Conservation (phyloP, 2,797 vertebrate genomes). For the Podarcis siculus region DNA sequence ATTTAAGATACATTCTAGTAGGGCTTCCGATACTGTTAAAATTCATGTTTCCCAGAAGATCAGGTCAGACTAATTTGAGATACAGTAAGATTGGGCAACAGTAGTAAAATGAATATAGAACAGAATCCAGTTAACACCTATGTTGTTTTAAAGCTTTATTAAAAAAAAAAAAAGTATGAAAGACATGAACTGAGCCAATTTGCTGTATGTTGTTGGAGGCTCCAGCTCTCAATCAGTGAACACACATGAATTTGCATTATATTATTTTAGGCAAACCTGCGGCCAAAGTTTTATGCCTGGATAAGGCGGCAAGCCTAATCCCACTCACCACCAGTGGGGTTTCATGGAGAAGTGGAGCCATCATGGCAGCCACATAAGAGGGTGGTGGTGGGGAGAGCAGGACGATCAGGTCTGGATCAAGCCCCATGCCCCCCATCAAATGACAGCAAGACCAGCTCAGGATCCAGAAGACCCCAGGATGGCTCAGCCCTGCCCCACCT, state of each 20-base stretch:
- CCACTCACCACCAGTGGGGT: too few species aligned
- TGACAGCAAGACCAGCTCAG: too few species aligned
- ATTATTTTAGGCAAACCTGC: background rate
- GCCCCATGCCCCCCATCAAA: too few species aligned
- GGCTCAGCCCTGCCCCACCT: too few species aligned
- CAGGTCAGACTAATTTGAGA: background rate
- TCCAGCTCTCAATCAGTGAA: background rate
- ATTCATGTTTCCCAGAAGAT: background rate
- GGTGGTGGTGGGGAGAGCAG: too few species aligned
- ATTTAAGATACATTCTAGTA: conserved; percentile 13
- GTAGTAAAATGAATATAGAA: background rate
- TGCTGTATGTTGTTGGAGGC: too few species aligned
- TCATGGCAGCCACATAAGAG: too few species aligned
- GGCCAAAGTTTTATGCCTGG: background rate
- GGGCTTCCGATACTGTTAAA: background rate
- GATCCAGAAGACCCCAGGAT: too few species aligned
- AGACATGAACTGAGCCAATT: background rate
- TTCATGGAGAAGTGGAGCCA: too few species aligned
- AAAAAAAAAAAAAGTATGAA: too few species aligned
- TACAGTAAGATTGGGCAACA: background rate
- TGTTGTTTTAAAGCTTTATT: background rate
- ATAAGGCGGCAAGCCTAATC: too few species aligned
- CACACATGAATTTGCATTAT: background rate
- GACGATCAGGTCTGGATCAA: too few species aligned
- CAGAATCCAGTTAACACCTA: background rate